These are phyloP conservation scores for Nasonia vitripennis DNA, from an alignment of 1,140 invertebrate genomes.

Conservation along the genomic window DNA sequence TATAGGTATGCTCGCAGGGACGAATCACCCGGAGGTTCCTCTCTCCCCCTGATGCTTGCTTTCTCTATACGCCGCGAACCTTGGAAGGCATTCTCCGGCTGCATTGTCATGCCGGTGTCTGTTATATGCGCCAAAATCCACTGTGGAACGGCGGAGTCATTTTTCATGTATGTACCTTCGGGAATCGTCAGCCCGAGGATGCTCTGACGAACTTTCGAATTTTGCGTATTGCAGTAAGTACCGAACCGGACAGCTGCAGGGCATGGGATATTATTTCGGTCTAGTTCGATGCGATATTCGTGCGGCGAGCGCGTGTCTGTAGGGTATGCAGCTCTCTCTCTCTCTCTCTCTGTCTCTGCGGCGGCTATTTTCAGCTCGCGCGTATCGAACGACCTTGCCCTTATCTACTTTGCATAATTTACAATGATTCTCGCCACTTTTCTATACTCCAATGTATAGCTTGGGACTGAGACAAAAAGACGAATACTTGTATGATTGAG, in stretches of 20 bases:
- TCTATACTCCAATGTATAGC: background rate
- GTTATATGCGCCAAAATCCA: background rate
- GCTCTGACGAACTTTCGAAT: too few species aligned
- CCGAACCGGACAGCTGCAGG: too few species aligned
- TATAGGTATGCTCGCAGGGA: constrained; percentile 1
- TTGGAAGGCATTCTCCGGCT: background rate
- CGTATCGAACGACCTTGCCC: background rate
- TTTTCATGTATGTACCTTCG: too few species aligned
- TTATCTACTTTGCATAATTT: background rate
- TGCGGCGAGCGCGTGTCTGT: background rate
- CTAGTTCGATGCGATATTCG: too few species aligned
- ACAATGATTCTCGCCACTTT: background rate
- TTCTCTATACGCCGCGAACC: background rate
- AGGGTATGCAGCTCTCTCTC: background rate
- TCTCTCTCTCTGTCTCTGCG: background rate
- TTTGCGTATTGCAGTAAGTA: too few species aligned
- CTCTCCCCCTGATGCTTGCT: background rate
- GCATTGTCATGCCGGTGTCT: background rate
- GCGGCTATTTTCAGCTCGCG: background rate
- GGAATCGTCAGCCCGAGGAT: too few species aligned
- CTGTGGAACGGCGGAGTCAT: too few species aligned
- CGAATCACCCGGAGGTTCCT: constrained; percentile 7
- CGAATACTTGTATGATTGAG: background rate
- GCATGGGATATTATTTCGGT: too few species aligned
- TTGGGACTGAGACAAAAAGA: background rate